These are phyloP conservation scores for Wiebesia pumilae DNA, from an alignment of 1,140 invertebrate species.

Conservation along the genomic window DNA sequence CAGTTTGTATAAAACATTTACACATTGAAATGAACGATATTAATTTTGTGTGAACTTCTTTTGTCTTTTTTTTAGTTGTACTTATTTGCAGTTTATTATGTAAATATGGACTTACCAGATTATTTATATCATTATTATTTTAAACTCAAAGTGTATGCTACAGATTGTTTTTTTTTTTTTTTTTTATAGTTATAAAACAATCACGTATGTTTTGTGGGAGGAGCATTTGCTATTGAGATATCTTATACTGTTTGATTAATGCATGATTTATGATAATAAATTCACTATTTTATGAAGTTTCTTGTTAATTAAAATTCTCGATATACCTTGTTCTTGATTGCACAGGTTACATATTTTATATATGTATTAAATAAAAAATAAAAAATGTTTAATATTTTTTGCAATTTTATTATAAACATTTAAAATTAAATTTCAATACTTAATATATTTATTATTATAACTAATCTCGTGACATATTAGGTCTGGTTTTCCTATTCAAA, in stretches of 20 bases:
- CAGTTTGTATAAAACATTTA: slow-evolving; percentile 60
- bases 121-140: slow-evolving; percentile 54
- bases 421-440: slow-evolving; percentile 19
- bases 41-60: slow-evolving; percentile 38
- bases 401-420: slow-evolving; percentile 27
- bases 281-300: slow-evolving; percentile 64
- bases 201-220: slow-evolving; percentile 48
- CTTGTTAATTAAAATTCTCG: slow-evolving; percentile 23
- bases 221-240: slow-evolving; percentile 57
- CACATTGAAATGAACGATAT: slow-evolving; percentile 40
- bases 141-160: slow-evolving; percentile 51
- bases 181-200: slow-evolving; percentile 57
- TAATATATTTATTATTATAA: slow-evolving; percentile 1
- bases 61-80: slow-evolving; percentile 55
- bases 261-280: slow-evolving; percentile 63
- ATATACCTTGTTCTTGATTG: neutral
- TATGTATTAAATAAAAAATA: slow-evolving; percentile 9
- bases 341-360: neutral
- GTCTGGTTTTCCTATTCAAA: slow-evolving; percentile 87
- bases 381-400: neutral
- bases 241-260: slow-evolving; percentile 58
- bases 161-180: slow-evolving; percentile 55
- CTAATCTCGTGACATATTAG: slow-evolving; percentile 76
- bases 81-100: slow-evolving; percentile 59
- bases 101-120: slow-evolving; percentile 42